Conservation (phyloP, 1,140 invertebrate species). For the Nixonia krombeini region DNA sequence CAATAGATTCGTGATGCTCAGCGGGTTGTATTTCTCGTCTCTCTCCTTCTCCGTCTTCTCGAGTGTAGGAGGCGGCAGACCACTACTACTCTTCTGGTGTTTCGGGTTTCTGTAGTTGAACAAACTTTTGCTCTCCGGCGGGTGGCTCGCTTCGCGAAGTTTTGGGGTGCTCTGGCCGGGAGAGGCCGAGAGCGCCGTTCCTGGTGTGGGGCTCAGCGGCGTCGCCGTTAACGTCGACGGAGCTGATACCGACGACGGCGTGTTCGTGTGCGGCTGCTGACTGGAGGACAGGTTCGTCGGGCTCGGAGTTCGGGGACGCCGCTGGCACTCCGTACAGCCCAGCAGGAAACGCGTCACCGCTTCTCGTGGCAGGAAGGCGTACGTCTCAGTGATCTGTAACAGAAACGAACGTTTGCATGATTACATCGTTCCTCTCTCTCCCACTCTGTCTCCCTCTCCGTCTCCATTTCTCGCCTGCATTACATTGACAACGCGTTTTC, state of each 20-base stretch:
- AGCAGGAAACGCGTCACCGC: constrained; percentile 95
- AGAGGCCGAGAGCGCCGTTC: constrained; percentile 50
- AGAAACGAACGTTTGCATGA: too few species aligned
- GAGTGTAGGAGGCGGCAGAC: constrained; percentile 16
- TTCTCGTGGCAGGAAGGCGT: constrained; percentile 94
- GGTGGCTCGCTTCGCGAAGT: constrained; percentile 58
- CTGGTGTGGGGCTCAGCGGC: constrained; percentile 49
- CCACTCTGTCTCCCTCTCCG: too few species aligned
- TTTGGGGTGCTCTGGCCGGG: constrained; percentile 55
- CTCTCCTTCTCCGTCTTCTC: constrained; percentile 61
- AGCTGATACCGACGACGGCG: constrained; percentile 26
- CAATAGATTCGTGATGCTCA: constrained; percentile 78
- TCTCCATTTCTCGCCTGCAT: too few species aligned
- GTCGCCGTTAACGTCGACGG: constrained; percentile 30
- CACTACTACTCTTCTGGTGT: constrained; percentile 45
- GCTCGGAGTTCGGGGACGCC: constrained; percentile 84
- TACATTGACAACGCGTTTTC: too few species aligned
- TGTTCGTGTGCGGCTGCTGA: constrained; percentile 28
- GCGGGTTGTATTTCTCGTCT: constrained; percentile 76
- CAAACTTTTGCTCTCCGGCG: constrained; percentile 59
- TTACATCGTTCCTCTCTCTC: too few species aligned
- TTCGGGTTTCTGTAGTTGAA: constrained; percentile 62
- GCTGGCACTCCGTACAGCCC: constrained; percentile 93
- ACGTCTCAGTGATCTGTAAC: constrained; percentile 93
- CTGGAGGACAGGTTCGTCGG: constrained; percentile 58